Evolutionary conservation across 1,140 invertebrate genomes (phyloP).

Genomic region (Tigriopus japonicus): DNA sequence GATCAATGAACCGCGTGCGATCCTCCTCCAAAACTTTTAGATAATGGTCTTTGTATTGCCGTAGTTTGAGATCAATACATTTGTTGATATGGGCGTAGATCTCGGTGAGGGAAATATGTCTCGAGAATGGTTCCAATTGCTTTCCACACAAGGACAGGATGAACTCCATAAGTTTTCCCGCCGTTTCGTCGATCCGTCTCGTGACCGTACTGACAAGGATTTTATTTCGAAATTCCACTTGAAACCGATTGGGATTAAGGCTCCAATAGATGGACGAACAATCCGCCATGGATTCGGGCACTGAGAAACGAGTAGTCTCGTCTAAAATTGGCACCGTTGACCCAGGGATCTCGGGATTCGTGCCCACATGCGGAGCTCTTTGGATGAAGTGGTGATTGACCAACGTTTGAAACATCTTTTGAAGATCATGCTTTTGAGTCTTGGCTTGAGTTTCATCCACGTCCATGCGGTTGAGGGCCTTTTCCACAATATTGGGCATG

Average conservation of each 20-base stretch:
- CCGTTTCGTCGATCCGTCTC: slow-evolving; percentile 8
- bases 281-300: too few relatives aligned
- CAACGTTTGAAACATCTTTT: too few relatives aligned
- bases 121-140: neutral
- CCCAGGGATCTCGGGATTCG: too few relatives aligned
- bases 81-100: neutral
- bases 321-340: too few relatives aligned
- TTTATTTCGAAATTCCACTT: slow-evolving; percentile 15
- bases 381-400: too few relatives aligned
- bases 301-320: too few relatives aligned
- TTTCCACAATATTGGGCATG: too few relatives aligned
- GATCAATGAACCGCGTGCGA: slow-evolving; percentile 17
- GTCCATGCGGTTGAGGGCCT: too few relatives aligned
- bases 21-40: slow-evolving; percentile 5
- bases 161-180: slow-evolving; percentile 9
- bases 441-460: too few relatives aligned
- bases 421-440: too few relatives aligned
- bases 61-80: neutral
- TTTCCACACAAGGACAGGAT: neutral
- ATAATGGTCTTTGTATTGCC: slow-evolving; percentile 1
- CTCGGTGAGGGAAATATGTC: neutral
- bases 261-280: slow-evolving; percentile 13
- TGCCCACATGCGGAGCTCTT: too few relatives aligned
- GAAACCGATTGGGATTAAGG: slow-evolving; percentile 16
- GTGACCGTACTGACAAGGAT: slow-evolving; percentile 15